phyloP scores from a whole-genome alignment of 2,797 vertebrate genomes.

The Myiotriccus ornatus region DNA sequence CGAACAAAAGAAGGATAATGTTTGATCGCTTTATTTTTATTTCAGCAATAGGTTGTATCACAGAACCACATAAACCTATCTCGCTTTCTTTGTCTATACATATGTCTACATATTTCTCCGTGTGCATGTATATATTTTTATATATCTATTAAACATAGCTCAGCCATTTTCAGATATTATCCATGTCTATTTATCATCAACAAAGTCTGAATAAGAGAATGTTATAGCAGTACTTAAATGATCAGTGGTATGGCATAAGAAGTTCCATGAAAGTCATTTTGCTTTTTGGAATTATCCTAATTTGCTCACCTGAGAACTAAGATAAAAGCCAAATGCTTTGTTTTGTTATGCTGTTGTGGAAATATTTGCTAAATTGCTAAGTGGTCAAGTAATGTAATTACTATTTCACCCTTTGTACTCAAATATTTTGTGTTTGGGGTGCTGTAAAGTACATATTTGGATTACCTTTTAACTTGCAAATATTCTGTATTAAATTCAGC shows the following conservation, averaged over 20 bases:
- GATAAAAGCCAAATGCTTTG: not conserved
- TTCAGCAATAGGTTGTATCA: not conserved
- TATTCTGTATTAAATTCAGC: not conserved
- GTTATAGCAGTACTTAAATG: not conserved
- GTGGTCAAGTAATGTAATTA: not conserved
- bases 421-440: not conserved
- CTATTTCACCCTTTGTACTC: not conserved
- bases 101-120: not conserved
- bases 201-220: not conserved
- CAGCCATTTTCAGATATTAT: not conserved
- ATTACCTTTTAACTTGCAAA: not conserved
- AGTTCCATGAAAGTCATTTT: not conserved
- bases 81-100: not conserved
- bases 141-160: not conserved
- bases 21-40: not conserved
- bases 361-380: not conserved
- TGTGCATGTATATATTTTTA: not conserved
- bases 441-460: not conserved
- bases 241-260: not conserved
- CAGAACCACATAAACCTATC: not conserved
- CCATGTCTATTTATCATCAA: rapidly evolving
- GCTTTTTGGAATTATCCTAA: not conserved
- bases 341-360: not conserved
- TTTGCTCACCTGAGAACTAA: not conserved
- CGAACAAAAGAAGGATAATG: not conserved